phyloP scores from a whole-genome alignment of 1,140 invertebrate genomes.

The Mylabris phalerata region DNA sequence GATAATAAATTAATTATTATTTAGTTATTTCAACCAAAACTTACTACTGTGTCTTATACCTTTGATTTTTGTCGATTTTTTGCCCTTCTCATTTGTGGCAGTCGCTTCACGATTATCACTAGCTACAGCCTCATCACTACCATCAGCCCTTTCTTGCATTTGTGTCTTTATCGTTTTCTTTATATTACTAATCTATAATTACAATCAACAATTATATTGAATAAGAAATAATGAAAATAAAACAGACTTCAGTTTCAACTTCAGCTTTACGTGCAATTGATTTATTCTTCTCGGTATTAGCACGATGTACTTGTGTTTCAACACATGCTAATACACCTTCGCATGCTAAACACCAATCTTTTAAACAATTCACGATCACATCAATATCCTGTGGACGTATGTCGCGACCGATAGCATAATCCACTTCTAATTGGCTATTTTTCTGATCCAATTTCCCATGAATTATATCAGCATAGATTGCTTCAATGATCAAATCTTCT shows the following conservation, averaged over 20 bases:
- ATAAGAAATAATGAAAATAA: conserved; percentile 1
- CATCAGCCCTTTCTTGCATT: conserved; percentile 57
- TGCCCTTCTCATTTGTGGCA: conserved; percentile 43
- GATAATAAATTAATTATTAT: conserved; percentile 20
- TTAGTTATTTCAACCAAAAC: conserved; percentile 52
- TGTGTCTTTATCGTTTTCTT: conserved; percentile 77
- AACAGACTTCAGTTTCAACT: conserved; percentile 76
- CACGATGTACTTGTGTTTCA: conserved; percentile 80
- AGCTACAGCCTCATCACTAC: conserved; percentile 53
- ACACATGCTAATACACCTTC: conserved; percentile 82
- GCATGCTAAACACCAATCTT: conserved; percentile 87
- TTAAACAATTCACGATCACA: conserved; percentile 70
- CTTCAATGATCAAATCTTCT: conserved; percentile 96
- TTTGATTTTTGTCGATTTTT: conserved; percentile 47
- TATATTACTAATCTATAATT: conserved; percentile 62
- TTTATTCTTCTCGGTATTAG: conserved; percentile 78
- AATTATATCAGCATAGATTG: conserved; percentile 92
- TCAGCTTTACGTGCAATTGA: conserved; percentile 72
- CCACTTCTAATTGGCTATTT: conserved; percentile 86
- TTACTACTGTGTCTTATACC: conserved; percentile 48
- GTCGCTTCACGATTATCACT: conserved; percentile 49
- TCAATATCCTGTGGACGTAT: conserved; percentile 74
- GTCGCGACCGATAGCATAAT: conserved; percentile 89
- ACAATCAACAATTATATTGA: not conserved
- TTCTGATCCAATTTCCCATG: conserved; percentile 95